phyloP scores from a whole-genome alignment of 2,888 invertebrate species.

The Zaprionus lineosus region DNA sequence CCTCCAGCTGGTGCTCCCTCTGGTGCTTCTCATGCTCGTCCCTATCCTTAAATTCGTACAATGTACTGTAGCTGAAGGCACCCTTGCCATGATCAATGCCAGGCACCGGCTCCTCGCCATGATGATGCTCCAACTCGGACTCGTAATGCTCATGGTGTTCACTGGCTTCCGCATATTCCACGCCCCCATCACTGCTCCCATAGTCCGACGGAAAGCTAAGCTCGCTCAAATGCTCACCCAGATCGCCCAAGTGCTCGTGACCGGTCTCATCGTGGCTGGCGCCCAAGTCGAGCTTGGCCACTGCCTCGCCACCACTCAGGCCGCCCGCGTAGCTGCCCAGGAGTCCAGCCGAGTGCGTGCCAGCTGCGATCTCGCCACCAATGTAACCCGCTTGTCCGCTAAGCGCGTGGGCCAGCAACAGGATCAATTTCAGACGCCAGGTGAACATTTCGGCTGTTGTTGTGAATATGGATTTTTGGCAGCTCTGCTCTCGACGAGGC shows the following conservation, averaged over 20 bases:
- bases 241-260: constrained; percentile 59
- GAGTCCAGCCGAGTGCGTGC: constrained; percentile 55
- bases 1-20: constrained; percentile 57
- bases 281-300: constrained; percentile 56
- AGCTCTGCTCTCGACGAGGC: background rate
- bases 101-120: constrained; percentile 69
- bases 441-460: constrained; percentile 34
- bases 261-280: constrained; percentile 33
- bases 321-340: constrained; percentile 69
- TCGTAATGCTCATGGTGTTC: constrained; percentile 59
- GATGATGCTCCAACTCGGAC: constrained; percentile 32
- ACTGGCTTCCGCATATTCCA: constrained; percentile 67
- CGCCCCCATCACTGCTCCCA: constrained; percentile 57
- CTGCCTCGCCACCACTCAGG: constrained; percentile 57
- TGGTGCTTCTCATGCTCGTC: constrained; percentile 59
- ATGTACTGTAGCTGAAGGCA: constrained; percentile 80
- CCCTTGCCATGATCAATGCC: constrained; percentile 82
- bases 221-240: constrained; percentile 73
- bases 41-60: constrained; percentile 78
- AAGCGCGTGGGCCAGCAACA: constrained; percentile 46
- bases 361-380: constrained; percentile 43
- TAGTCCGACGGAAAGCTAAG: constrained; percentile 72
- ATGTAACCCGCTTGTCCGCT: constrained; percentile 40
- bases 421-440: constrained; percentile 48
- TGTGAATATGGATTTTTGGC: background rate